Base-by-base conservation (phyloP, 1,140 invertebrate species). In the Drusus annulatus region DNA sequence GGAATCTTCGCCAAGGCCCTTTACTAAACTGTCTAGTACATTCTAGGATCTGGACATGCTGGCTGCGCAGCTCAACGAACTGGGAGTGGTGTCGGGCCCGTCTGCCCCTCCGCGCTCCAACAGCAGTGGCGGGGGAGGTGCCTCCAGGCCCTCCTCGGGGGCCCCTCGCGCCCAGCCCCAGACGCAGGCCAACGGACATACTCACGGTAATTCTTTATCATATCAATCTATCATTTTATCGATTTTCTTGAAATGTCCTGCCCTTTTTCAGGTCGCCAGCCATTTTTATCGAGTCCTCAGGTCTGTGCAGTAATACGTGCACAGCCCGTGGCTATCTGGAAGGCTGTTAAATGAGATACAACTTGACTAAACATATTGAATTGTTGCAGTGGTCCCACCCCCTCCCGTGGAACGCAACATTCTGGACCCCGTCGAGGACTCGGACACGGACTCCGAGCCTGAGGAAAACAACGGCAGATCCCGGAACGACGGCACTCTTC, bases 61-160 rank as follows among this genome's bases (percentile, higher is more conserved):
- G 86, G 97, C 97, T 82, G 96, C 96, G 86, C 97, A 98, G 90
- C 91, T 98, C 85, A 97, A 96, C 91, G 96, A 98, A 90, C 91
- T 98, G 86, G 96, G 95, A 85, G 93, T 96, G 79, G 91, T 92
- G 77, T 86, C 90, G 3, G 90, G 92, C 79, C 92, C 91, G 23
- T 92, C 93, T 85, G 91, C 90, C 58, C 90, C 91, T 23, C 90
- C 91, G 52, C 85, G 90, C 60, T 90, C 81, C 88, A 86, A 86
- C 88, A 83, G 84, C 86, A 82, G 79, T 85, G 83, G 84, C 82
- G 79, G 23, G 84, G 84, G 80, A 86, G 91, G 91, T 80, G 89
- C 91, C 80, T 90, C 91, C 74, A 91, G 91, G 83, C 77, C 85
- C 86, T 87, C 83, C 56, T 84, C 86, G 76, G 85, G 86, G 63